phyloP scores from a whole-genome alignment of 2,888 invertebrate genomes.

The Conomelus anceps region DNA sequence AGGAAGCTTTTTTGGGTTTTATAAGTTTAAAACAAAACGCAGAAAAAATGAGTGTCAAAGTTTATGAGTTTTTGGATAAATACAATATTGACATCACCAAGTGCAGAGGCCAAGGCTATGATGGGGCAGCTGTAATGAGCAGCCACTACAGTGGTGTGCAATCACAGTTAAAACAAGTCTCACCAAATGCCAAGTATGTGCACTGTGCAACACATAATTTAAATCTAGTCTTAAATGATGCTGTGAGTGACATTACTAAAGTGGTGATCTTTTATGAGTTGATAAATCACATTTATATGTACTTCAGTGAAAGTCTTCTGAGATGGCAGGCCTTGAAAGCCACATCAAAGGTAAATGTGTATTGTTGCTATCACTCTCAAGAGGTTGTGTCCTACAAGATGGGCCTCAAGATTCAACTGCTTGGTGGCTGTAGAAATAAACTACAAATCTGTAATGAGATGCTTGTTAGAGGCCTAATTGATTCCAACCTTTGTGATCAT shows the following conservation, averaged over 20 bases:
- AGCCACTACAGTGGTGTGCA: conserved; percentile 30
- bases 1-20: too few relatives aligned
- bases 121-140: conserved; percentile 28
- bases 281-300: neutral
- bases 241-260: neutral
- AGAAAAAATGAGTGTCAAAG: neutral
- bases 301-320: neutral
- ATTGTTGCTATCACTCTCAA: neutral
- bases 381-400: neutral
- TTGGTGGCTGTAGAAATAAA: neutral
- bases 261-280: neutral
- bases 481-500: too few relatives aligned
- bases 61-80: neutral
- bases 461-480: neutral
- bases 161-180: conserved; percentile 25
- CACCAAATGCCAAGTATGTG: too few relatives aligned
- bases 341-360: neutral
- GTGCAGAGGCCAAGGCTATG: too few relatives aligned
- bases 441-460: neutral
- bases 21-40: too few relatives aligned
- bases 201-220: too few relatives aligned
- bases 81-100: conserved; percentile 11
- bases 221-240: conserved; percentile 10
- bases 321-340: neutral
- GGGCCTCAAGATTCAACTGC: neutral